Percentiles rank a stretch among this genome's conserved stretches.
These are phyloP conservation scores for Tiliacea aurago DNA, from an alignment of 2,888 invertebrate genomes.

Conservation along the genomic window DNA sequence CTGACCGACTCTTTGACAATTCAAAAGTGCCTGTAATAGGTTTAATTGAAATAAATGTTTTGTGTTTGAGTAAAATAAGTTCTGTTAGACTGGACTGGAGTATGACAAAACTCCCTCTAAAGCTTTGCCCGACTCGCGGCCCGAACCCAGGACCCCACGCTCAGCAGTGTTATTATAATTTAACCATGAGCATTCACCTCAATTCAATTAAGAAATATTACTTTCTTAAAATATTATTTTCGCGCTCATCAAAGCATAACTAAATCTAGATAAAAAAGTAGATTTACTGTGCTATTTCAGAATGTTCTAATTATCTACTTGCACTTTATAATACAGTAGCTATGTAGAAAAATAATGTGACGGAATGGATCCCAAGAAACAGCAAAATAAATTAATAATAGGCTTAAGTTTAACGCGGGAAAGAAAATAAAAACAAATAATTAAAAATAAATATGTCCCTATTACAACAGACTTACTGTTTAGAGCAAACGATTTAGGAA, in stretches of 20 bases:
- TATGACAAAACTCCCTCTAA: background rate
- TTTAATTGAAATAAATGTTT: too few species aligned
- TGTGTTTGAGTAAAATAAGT: too few species aligned
- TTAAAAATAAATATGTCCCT: too few species aligned
- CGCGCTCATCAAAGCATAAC: constrained; percentile 14
- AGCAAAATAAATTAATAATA: background rate
- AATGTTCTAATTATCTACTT: background rate
- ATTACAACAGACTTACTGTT: too few species aligned
- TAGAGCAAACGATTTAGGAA: background rate
- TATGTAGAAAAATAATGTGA: background rate
- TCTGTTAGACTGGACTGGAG: too few species aligned
- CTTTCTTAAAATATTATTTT: constrained; percentile 17
- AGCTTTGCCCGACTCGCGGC: background rate
- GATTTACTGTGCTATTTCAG: background rate
- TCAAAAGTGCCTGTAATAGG: too few species aligned
- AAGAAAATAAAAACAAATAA: background rate
- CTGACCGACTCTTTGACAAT: too few species aligned
- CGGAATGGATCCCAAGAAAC: too few species aligned
- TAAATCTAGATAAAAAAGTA: constrained; percentile 17
- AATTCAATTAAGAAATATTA: background rate
- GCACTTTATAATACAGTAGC: background rate
- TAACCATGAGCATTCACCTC: background rate
- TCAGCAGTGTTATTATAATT: background rate
- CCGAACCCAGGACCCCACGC: background rate
- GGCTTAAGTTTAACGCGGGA: background rate